phyloP scores from a whole-genome alignment of 1,140 invertebrate genomes.

The Battus philenor region DNA sequence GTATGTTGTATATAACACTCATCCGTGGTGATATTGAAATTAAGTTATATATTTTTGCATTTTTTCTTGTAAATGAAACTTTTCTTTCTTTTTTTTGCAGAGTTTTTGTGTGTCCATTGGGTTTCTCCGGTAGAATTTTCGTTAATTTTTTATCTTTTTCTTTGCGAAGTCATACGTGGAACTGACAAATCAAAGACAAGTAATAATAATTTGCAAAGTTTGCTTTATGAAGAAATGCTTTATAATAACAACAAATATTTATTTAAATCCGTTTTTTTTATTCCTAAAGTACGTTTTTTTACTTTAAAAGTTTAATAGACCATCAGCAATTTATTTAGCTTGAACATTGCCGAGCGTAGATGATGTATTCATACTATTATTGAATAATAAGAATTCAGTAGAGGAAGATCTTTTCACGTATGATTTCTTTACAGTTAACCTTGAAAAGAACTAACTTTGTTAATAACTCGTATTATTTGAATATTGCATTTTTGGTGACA shows the following conservation, averaged over 20 bases:
- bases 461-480: slow-evolving; percentile 22
- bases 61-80: slow-evolving; percentile 23
- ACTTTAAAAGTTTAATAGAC: too few relatives aligned
- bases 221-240: too few relatives aligned
- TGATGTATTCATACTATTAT: too few relatives aligned
- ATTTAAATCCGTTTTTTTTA: too few relatives aligned
- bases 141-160: slow-evolving; percentile 35
- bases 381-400: too few relatives aligned
- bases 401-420: slow-evolving; percentile 38
- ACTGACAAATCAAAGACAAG: too few relatives aligned
- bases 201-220: too few relatives aligned
- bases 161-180: slow-evolving; percentile 40
- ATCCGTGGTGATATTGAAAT: slow-evolving; percentile 9
- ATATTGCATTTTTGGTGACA: slow-evolving; percentile 12
- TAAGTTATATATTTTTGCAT: background rate
- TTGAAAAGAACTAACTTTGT: slow-evolving; percentile 53
- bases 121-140: slow-evolving; percentile 59
- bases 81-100: slow-evolving; percentile 52
- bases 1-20: slow-evolving; percentile 10
- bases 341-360: too few relatives aligned
- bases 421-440: slow-evolving; percentile 28
- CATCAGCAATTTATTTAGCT: too few relatives aligned
- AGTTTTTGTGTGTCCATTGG: slow-evolving; percentile 49
- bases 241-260: too few relatives aligned
- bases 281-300: too few relatives aligned